Base-by-base conservation (phyloP, 1,140 invertebrate species). In the Platorchestia sp. region DNA sequence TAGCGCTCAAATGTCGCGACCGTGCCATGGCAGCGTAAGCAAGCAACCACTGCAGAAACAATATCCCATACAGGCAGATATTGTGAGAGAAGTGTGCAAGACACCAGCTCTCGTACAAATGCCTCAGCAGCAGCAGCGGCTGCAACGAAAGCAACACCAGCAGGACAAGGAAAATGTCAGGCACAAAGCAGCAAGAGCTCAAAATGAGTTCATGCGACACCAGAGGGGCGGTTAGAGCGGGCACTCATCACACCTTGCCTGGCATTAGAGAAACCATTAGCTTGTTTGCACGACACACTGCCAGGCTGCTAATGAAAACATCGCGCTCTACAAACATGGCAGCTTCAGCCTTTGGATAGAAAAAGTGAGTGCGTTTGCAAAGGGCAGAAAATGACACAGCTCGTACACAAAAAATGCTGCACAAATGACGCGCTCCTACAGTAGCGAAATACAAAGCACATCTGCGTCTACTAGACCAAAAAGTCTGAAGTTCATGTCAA, bases 261-360 rank as follows among this genome's bases (percentile, higher is more conserved):
- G 59, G 59, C 59, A 75, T 75, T 75, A 75, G 59, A 75, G 59
- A 75, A 75, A 75, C 59, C 59, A 75, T 75, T 75, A 75, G 59
- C 59, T 75, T 75, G 59, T 75, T 75, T 75, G 59, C 59, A 75
- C 14, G 59, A 75, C 59, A 75, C 59, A 75, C 59, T 75, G 59
- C 59, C 27, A 75, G 59, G 10, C 59, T 75, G 59, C 59, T 75
- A 75, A 75, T 75, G 59, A 75, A 75, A 75, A 75, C 59, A 75
- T 75, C 59, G 59, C 27, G 59, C 59, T 75, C 59, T 75, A 75
- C 59, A 75, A 75, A 75, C 59, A 75, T 75, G 10, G 59, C 59
- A 75, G 59, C 59, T 75, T 75, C 59, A 75, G 59, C 27, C 59
- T 27, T 27, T 1, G 59, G 14, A 75, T 36, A 51, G 19, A 75